Conservation (phyloP, 2,888 invertebrate species). For the Cantharis nigra region DNA sequence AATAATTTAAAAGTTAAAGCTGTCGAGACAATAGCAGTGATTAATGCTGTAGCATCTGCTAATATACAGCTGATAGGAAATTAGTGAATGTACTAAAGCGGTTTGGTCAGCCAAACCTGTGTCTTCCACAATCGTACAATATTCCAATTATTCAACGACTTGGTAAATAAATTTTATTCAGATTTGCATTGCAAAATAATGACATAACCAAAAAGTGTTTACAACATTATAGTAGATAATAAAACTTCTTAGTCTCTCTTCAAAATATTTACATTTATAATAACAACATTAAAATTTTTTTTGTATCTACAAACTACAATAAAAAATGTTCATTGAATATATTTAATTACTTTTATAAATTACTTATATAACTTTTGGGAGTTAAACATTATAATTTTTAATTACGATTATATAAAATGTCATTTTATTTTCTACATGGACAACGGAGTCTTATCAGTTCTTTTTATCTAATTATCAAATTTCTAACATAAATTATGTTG, state of each 20-base stretch:
- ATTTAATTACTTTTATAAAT: not conserved
- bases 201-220: not conserved
- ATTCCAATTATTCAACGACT: not conserved
- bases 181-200: constrained; percentile 1
- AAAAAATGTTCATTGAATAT: not conserved
- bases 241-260: not conserved
- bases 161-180: not conserved
- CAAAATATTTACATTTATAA: not conserved
- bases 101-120: not conserved
- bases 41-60: not conserved
- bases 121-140: not conserved
- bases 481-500: not conserved
- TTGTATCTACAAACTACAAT: not conserved
- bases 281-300: not conserved
- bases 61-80: not conserved
- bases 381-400: not conserved
- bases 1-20: not conserved
- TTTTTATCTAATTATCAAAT: not conserved
- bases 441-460: not conserved
- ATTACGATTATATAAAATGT: not conserved
- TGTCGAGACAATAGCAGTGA: not conserved
- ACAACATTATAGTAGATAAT: too few relatives aligned
- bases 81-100: not conserved
- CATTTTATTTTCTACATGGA: not conserved
- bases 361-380: not conserved